Evolutionary conservation across 2,113 vertebrate species (phyloP).

Genomic region (Corythaeola cristata): DNA sequence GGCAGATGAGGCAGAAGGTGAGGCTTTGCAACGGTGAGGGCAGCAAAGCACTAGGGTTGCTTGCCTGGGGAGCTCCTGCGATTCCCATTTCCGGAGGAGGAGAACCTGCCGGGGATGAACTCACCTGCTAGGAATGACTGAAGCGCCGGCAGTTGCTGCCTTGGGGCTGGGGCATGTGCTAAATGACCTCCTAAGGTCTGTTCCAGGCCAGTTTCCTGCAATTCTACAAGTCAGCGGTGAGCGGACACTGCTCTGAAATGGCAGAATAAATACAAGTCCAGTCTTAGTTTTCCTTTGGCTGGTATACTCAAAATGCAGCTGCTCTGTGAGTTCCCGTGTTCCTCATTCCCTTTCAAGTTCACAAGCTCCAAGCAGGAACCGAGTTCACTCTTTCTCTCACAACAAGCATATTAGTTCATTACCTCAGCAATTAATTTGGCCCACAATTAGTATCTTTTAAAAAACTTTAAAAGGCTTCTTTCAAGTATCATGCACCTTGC

Average conservation of each 20-base stretch:
- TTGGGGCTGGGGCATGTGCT: background rate
- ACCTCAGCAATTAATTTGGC: background rate
- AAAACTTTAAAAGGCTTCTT: background rate
- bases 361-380: background rate
- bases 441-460: background rate
- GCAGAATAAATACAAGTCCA: background rate
- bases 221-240: background rate
- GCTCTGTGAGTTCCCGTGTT: background rate
- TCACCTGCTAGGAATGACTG: slow-evolving; percentile 20
- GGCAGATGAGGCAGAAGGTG: background rate
- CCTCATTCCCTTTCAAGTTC: background rate
- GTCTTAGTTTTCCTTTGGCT: background rate
- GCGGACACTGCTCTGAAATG: background rate
- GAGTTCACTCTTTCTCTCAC: background rate
- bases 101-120: background rate
- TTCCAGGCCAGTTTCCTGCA: slow-evolving; percentile 5
- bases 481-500: background rate
- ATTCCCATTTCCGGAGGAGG: slow-evolving; percentile 23
- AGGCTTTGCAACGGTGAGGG: background rate
- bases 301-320: background rate
- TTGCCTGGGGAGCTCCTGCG: background rate
- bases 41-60: background rate
- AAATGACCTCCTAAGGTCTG: background rate
- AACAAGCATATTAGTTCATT: background rate
- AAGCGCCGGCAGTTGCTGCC: background rate